Base-by-base conservation (phyloP, 2,888 invertebrate genomes). In the Nemoura dubitans region DNA sequence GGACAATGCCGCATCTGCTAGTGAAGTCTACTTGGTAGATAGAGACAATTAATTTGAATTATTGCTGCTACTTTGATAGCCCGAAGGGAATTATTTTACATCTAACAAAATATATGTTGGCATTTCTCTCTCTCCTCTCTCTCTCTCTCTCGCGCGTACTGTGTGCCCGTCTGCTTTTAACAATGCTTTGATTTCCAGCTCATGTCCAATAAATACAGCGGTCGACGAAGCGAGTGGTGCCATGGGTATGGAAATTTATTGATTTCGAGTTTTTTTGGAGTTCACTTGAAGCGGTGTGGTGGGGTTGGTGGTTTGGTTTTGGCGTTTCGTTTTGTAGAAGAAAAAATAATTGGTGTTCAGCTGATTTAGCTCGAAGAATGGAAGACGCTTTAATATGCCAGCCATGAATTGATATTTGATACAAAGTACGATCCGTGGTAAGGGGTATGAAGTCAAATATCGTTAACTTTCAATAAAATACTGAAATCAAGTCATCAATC, bases 21-120 rank as follows among this genome's bases (percentile, higher is more conserved):
- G 59, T 59, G 59, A 59, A 59, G 59, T 59, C 59, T 59, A 59
- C 16, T 59, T 59, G 59, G 16, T 59, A 59, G 59, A 59, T 59
- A 21, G 59, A 59, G 59, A 59, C 59, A 59, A 59, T 59, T 59
- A 59, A 59, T 59, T 59, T 59, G 59, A 59, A 59, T 59, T 59
- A 59, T 59, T 59, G 59, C 16, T 7, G 59, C 59, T 59, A 59
- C 59, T 59, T 59, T 59, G 59, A 59, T 59, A 59, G 59, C 59
- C 59, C 59, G 2, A 59, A 59, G 59, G 59, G 59, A 59, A 59
- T 59, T 59, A 59, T 59, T 59, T 59, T 21, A 59, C 59, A 59
- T 59, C 59, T 59, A 59, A 2, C 59, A 59, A n/a, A 59, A 7
- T 59, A 59, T 21, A 59, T 59, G 59, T 21, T 3, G 36, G 36